These are phyloP conservation scores for Ceratina japonica DNA, from an alignment of 1,140 invertebrate species.

Conservation along the genomic window DNA sequence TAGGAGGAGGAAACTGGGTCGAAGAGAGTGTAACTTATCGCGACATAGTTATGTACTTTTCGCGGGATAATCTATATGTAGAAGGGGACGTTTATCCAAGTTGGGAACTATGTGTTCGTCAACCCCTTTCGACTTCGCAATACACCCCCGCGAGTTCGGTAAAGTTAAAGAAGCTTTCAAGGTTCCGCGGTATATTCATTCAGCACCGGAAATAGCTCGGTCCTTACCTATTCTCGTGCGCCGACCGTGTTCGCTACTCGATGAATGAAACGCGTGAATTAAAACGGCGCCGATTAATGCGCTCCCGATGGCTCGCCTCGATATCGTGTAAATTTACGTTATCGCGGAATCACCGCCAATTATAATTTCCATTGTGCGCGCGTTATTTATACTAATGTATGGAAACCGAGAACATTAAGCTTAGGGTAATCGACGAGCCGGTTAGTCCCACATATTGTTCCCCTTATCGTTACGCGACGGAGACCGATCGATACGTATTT, in stretches of 20 bases:
- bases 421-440: background rate
- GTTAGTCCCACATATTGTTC: too few relatives aligned
- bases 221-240: background rate
- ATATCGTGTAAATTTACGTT: constrained; percentile 32
- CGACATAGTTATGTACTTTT: constrained; percentile 7
- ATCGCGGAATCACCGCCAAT: background rate
- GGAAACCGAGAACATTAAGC: background rate
- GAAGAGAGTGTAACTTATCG: background rate
- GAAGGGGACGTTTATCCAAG: constrained; percentile 17
- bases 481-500: too few relatives aligned
- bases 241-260: background rate
- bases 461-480: too few relatives aligned
- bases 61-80: constrained; percentile 2
- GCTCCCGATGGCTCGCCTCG: constrained; percentile 4
- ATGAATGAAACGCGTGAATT: constrained; percentile 19
- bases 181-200: background rate
- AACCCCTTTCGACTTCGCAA: background rate
- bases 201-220: too few relatives aligned
- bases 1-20: background rate
- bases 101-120: constrained; percentile 18
- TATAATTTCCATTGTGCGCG: constrained; percentile 9
- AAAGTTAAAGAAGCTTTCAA: constrained; percentile 34
- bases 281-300: constrained; percentile 34
- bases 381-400: constrained; percentile 19
- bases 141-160: background rate